Evolutionary conservation across 2,797 vertebrate genomes (phyloP), one percentile per base, ranked within the genome.

Genomic region (Karalla daura): DNA sequence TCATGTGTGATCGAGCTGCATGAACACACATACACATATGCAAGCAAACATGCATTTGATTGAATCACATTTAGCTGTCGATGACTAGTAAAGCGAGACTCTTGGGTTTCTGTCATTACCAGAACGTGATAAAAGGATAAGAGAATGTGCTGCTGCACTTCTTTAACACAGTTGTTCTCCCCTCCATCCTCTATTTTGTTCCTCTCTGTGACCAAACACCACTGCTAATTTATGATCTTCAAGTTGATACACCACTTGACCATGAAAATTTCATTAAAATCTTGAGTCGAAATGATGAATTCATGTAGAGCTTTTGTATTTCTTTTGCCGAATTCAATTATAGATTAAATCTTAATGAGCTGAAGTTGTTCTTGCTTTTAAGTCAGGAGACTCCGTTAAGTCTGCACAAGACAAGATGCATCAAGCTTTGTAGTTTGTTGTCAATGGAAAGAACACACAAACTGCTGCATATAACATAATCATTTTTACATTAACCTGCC

Each of bases 51-150:
- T 10, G 9, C 36, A 23, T 33, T 18, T 41, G 45, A n/a, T 36
- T 43, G 14, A 12, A 10, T 21, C 0, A 14, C 23, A 40, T 9
- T 35, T 37, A 25, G 37, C 36, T 18, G 51, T 41, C 33, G 20
- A 39, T 2, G 15, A 46, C 41, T n/a, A 14, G 13, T 40, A 59
- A 56, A 32, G 40, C 15, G 41, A 27, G 68, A 32, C 52, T 46
- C 35, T 49, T 51, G 18, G 37, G 50, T 51, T 44, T 12, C 24
- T 39, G 17, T 46, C 67, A 61, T 53, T 58, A 63, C 53, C 30
- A n/a, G 2, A 32, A 50, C 24, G 65, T 54, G 70, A 70, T 65
- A 35, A 66, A 68, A 74, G 45, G 76, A 20, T 58, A 58, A 36
- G 35, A 53, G 63, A 50, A 78, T 35, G 53, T 14, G 2, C 17